Conservation (phyloP, 2,797 vertebrate species). For the Crax fasciolata region DNA sequence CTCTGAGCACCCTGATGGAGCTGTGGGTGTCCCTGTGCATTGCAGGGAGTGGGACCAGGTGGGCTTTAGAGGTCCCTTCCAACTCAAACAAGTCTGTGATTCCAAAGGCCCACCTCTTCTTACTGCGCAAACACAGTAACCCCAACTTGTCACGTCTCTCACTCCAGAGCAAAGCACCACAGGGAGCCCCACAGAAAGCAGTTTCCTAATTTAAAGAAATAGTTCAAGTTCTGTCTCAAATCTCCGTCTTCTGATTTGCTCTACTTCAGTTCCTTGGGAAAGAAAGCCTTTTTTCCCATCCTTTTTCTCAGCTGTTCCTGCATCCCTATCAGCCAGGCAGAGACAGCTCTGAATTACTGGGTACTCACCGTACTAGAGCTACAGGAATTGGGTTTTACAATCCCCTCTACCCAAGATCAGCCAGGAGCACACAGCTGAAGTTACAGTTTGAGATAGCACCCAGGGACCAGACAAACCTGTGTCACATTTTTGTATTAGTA, state of each 20-base stretch:
- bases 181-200: neutral
- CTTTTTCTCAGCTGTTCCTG: neutral
- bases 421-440: accelerated
- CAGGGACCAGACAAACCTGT: neutral
- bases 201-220: neutral
- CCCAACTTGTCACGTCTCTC: neutral
- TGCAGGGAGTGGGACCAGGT: no score
- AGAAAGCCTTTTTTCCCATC: neutral
- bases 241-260: neutral
- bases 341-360: neutral
- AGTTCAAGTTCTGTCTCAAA: neutral
- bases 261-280: neutral
- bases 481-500: accelerated
- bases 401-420: neutral
- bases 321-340: accelerated
- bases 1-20: no score
- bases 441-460: accelerated
- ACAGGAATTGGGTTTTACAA: neutral
- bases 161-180: accelerated
- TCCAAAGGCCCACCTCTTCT: no score
- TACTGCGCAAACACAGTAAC: neutral
- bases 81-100: no score
- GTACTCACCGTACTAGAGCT: accelerated
- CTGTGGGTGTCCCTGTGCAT: no score
- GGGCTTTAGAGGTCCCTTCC: no score